A percentile compares a stretch with the other conserved stretches of the same genome.
phyloP scores from a whole-genome alignment of 2,113 vertebrate genomes.

The Phalacrocorax pelagicus region DNA sequence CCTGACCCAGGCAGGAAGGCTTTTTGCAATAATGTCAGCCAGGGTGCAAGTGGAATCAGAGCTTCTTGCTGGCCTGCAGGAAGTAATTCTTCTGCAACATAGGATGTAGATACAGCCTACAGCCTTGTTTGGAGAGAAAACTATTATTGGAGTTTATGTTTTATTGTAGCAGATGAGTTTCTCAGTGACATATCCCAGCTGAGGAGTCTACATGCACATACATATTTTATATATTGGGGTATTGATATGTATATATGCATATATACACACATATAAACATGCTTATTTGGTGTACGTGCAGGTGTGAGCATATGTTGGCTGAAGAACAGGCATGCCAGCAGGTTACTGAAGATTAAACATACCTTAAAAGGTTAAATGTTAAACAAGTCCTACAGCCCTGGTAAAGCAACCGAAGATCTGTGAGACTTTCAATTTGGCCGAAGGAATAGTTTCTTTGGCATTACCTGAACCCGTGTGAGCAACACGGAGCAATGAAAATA shows the following conservation, averaged over 20 bases:
- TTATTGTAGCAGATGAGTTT: neutral
- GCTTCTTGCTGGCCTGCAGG: neutral
- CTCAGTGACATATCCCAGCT: neutral
- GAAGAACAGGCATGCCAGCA: neutral
- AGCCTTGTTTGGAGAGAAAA: neutral
- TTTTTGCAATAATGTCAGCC: neutral
- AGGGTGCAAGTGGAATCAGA: neutral
- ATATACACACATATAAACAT: neutral
- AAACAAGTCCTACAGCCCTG: neutral
- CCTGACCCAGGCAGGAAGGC: neutral
- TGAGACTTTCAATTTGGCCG: neutral
- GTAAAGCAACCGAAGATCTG: neutral
- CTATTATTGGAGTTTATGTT: neutral
- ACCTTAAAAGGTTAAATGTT: neutral
- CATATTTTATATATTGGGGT: neutral
- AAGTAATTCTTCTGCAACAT: neutral
- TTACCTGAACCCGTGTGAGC: neutral
- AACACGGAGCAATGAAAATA: neutral
- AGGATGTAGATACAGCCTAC: neutral
- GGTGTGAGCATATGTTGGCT: neutral
- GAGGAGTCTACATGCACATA: neutral
- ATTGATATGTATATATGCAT: neutral
- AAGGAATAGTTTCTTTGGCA: neutral
- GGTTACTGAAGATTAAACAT: neutral
- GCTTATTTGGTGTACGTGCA: neutral